Base-by-base conservation (phyloP, 2,797 vertebrate genomes). In the Squalus acanthias region DNA sequence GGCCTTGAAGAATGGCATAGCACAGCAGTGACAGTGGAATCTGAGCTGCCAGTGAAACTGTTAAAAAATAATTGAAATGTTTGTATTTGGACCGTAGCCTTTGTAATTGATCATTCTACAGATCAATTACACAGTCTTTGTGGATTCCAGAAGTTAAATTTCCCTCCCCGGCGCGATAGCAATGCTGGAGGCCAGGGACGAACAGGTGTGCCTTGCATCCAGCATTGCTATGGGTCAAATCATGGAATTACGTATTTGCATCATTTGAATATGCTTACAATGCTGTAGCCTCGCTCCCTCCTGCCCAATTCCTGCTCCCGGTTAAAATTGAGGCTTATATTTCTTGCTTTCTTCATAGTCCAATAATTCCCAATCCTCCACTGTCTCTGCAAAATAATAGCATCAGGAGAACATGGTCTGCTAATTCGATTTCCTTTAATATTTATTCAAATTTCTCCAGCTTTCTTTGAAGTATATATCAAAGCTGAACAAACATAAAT, bases 391-490 rank as follows among this genome's bases (percentile, higher is more conserved):
- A 95, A 72, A 22, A 92, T 65, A 92, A 92, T 39, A 9, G 89
- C 13, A 65, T 17, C 89, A 92, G 33, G 29, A 53, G 50, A 72
- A 50, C 46, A 33, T 15, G 50, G 46, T 9, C 65, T 74, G 50
- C 39, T 74, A 72, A 95, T 74, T 76, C 94, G 33, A 50, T n/a
- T 76, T 60, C 50, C 70, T 93, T 69, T 67, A 39, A 69, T 69
- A 95, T 74, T 74, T 95, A 95, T 76, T 95, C 69, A 95, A 74
- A 72, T 95, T 72, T 95, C 69, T 74, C n/a, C 70, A 72, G 26
- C 15, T 95, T 95, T 76, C 70, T 76, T 20, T 95, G 50, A 95
- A 76, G 26, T n/a, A 74, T 46, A 50, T 57, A 76, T 72, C 70
- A 95, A 76, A 95, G 70, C 50, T 95, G 70, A 76, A 95, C 53